Evolutionary conservation across 2,113 vertebrate genomes (phyloP).

Genomic region (Dermatemys mawii): DNA sequence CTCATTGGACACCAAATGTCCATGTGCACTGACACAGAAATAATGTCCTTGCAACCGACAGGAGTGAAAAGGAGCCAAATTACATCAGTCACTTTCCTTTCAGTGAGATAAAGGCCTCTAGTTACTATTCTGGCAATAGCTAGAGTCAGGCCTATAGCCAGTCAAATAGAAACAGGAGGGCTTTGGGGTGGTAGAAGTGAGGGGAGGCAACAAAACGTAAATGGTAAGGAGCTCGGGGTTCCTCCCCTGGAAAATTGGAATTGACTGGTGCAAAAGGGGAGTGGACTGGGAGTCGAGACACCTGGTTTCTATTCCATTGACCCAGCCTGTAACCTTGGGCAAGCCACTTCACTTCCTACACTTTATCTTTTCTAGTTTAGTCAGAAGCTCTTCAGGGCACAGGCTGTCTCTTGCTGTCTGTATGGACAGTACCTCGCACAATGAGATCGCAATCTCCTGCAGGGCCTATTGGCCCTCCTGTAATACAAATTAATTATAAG

Average conservation of each 20-base stretch:
- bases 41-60: conserved; percentile 40
- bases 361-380: background rate
- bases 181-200: background rate
- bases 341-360: background rate
- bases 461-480: background rate
- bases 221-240: background rate
- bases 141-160: conserved; percentile 8
- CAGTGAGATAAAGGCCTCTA: conserved; percentile 48
- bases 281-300: background rate
- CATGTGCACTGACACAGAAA: conserved; percentile 52
- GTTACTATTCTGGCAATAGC: conserved; percentile 61
- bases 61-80: conserved; percentile 45
- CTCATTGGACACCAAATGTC: conserved; percentile 7
- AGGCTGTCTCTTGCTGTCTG: background rate
- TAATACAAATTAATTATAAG: background rate
- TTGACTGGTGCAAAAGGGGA: background rate
- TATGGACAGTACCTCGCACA: conserved; percentile 22
- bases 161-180: conserved; percentile 19
- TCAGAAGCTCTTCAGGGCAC: background rate
- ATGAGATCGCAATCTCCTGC: rapidly evolving
- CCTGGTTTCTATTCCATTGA: background rate
- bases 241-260: background rate
- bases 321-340: background rate
- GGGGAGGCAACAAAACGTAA: background rate
- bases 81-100: conserved; percentile 57